Conservation (phyloP, 2,888 invertebrate species). For the Stictocephala bisonia region DNA sequence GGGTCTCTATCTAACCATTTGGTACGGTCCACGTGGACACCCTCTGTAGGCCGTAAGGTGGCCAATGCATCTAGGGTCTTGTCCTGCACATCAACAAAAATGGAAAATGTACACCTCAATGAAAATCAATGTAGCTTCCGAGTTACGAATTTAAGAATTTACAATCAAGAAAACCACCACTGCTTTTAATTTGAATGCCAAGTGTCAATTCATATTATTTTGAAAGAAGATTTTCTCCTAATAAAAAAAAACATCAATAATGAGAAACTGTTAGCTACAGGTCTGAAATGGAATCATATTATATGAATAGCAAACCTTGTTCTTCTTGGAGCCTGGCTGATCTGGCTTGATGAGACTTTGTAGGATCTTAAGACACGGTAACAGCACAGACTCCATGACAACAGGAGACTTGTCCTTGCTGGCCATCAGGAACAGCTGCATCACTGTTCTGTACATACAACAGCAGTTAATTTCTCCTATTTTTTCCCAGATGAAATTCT, state of each 20-base stretch:
- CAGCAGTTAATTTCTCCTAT: neutral
- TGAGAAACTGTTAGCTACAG: neutral
- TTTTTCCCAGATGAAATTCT: constrained; percentile 2
- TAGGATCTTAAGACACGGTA: constrained; percentile 94
- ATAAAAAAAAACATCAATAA: too few species aligned
- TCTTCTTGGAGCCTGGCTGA: constrained; percentile 68
- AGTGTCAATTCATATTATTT: too few species aligned
- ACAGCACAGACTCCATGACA: constrained; percentile 89
- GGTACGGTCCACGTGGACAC: constrained; percentile 76
- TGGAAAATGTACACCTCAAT: too few species aligned
- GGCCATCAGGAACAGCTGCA: constrained; percentile 86
- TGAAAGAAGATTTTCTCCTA: too few species aligned
- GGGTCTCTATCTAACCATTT: constrained; percentile 80
- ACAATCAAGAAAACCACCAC: neutral
- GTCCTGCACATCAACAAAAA: constrained; percentile 62
- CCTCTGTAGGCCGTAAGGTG: constrained; percentile 69
- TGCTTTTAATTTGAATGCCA: neutral
- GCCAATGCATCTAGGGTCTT: constrained; percentile 68
- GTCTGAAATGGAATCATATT: too few species aligned
- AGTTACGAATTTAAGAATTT: neutral
- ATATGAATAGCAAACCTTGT: constrained; percentile 67
- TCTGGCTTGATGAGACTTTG: constrained; percentile 82
- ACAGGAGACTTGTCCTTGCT: constrained; percentile 83
- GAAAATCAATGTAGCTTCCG: too few species aligned
- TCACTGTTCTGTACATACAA: constrained; percentile 71